A percentile compares a stretch with the other conserved stretches of the same genome.
Evolutionary conservation across 64 coral and sea anemone genomes (phyloP).

Genomic region (Actinia tenebrosa): DNA sequence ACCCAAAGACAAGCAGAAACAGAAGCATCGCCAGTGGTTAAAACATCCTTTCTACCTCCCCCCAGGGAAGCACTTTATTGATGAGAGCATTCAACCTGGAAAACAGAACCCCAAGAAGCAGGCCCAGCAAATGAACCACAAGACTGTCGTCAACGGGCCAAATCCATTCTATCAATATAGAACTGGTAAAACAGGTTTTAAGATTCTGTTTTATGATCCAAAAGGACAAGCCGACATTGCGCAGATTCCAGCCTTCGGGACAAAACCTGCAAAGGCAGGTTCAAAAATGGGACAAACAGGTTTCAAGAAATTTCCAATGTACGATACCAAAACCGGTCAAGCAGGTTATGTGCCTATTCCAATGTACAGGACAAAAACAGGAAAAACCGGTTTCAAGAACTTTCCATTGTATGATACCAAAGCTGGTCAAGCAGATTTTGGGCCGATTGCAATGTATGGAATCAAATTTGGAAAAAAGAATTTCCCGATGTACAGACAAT

Average conservation of each 20-base stretch:
- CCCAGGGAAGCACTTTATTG: background rate
- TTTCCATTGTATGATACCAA: background rate
- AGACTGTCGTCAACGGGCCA: background rate
- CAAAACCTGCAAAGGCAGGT: background rate
- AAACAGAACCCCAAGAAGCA: background rate
- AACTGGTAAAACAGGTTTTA: background rate
- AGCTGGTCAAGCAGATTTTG: background rate
- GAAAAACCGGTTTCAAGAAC: background rate
- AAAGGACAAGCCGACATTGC: background rate
- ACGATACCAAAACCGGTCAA: background rate
- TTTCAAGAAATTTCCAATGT: background rate
- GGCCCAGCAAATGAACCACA: background rate
- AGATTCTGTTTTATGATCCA: background rate
- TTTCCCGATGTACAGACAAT: background rate
- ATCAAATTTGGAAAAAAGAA: background rate
- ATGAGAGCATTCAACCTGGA: background rate
- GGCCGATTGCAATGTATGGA: background rate
- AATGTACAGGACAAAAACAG: background rate
- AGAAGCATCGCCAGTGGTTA: constrained; percentile 1
- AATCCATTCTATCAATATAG: background rate
- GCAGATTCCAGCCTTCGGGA: background rate
- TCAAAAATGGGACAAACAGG: background rate
- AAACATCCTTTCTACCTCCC: background rate
- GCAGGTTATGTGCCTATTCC: background rate
- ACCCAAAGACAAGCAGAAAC: background rate